Evolutionary conservation across 2,113 vertebrate species (phyloP).

Genomic region (Oriolus oriolus): DNA sequence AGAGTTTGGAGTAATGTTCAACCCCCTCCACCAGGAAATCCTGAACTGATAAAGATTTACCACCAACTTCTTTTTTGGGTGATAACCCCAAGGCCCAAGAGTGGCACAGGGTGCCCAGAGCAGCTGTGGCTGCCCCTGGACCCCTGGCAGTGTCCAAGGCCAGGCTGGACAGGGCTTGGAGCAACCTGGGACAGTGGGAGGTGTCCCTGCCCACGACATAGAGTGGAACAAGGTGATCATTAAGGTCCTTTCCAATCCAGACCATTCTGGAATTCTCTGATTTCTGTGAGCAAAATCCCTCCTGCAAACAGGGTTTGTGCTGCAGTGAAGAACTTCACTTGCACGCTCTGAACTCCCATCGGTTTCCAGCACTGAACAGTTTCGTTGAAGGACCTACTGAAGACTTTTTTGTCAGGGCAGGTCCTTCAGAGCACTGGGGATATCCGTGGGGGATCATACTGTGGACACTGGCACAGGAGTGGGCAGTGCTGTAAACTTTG

Average conservation of each 20-base stretch:
- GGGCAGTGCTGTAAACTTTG: not conserved
- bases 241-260: not conserved
- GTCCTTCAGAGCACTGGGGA: fast-evolving
- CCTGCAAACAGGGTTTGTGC: not conserved
- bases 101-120: not conserved
- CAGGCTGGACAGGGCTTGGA: fast-evolving
- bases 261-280: not conserved
- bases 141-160: not conserved
- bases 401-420: not conserved
- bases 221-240: fast-evolving
- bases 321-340: not conserved
- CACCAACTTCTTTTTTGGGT: no score
- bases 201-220: no score
- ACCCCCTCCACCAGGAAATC: not conserved
- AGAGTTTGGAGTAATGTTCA: not conserved
- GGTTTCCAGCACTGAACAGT: not conserved
- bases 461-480: fast-evolving
- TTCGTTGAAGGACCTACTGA: not conserved
- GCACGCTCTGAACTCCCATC: not conserved
- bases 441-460: fast-evolving
- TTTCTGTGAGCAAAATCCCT: not conserved
- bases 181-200: fast-evolving
- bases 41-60: not conserved
- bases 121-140: not conserved
- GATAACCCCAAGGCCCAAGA: not conserved